phyloP scores from a whole-genome alignment of 2,888 invertebrate genomes.

The Leptinotarsa rubiginosa region DNA sequence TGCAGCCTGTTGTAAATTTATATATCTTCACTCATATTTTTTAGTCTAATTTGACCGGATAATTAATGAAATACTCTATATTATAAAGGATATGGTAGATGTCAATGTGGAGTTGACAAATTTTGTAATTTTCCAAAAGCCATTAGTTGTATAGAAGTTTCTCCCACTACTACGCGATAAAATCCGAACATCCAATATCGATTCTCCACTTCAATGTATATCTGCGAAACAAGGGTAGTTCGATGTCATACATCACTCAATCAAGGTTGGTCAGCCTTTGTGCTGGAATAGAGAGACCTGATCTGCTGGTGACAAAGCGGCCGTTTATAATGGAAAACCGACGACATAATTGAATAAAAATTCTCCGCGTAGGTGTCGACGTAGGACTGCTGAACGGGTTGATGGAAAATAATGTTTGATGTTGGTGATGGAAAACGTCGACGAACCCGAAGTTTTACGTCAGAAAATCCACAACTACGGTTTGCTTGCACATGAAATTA shows the following conservation, averaged over 20 bases:
- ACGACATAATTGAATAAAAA: constrained; percentile 2
- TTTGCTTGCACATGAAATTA: too few species aligned
- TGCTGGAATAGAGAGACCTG: background rate
- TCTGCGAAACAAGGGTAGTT: background rate
- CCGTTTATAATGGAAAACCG: background rate
- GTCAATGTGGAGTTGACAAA: too few species aligned
- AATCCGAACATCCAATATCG: background rate
- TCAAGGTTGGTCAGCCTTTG: background rate
- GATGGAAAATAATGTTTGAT: background rate
- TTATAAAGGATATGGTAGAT: too few species aligned
- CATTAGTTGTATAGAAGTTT: background rate
- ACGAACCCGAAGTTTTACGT: too few species aligned
- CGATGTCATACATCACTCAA: constrained; percentile 3
- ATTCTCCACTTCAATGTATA: background rate
- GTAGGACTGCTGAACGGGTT: background rate
- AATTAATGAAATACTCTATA: too few species aligned
- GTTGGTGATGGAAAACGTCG: too few species aligned
- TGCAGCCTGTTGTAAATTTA: too few species aligned
- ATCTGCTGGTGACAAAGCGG: background rate
- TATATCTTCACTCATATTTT: too few species aligned
- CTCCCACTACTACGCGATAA: background rate
- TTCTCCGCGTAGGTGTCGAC: background rate
- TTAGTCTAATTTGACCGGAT: too few species aligned
- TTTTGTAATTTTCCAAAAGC: too few species aligned
- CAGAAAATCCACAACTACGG: too few species aligned